A percentile compares a stretch with the other conserved stretches of the same genome.
phyloP scores from a whole-genome alignment of 2,797 vertebrate species.

The Sciurus vulgaris region DNA sequence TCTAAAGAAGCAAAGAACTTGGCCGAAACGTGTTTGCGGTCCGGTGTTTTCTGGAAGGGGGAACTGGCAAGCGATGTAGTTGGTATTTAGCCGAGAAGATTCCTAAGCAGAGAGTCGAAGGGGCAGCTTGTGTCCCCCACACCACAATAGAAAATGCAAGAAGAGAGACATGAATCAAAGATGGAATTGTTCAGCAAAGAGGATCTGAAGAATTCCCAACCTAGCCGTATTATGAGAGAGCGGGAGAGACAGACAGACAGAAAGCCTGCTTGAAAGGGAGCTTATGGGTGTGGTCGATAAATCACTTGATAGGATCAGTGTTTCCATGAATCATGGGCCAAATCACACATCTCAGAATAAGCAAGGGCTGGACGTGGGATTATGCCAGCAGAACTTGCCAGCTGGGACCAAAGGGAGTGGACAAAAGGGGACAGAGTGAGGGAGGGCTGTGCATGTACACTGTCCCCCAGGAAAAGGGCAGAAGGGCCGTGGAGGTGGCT shows the following conservation, averaged over 20 bases:
- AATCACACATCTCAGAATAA: not conserved
- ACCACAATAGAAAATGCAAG: not conserved
- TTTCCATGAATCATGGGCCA: not conserved
- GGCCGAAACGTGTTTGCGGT: not conserved
- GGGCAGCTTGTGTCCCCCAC: not conserved
- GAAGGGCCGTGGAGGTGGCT: not conserved
- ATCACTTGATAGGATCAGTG: not conserved
- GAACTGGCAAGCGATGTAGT: not conserved
- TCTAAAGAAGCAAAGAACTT: not conserved
- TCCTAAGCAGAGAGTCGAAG: not conserved
- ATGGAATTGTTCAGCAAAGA: not conserved
- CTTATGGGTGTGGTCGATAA: no score
- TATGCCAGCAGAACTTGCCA: no score
- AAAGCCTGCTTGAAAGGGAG: not conserved
- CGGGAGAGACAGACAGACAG: not conserved
- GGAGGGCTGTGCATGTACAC: not conserved
- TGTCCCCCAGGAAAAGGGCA: not conserved
- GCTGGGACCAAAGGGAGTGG: not conserved
- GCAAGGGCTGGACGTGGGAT: not conserved
- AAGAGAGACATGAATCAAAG: not conserved
- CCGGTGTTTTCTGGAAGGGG: not conserved
- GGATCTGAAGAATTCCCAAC: not conserved
- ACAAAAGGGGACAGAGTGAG: not conserved
- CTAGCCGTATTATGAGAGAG: not conserved
- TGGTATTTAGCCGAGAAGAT: not conserved